Percentiles rank a stretch among this genome's conserved stretches.
Evolutionary conservation across 2,888 invertebrate species (phyloP).

Genomic region (Ennomos quercinarius): DNA sequence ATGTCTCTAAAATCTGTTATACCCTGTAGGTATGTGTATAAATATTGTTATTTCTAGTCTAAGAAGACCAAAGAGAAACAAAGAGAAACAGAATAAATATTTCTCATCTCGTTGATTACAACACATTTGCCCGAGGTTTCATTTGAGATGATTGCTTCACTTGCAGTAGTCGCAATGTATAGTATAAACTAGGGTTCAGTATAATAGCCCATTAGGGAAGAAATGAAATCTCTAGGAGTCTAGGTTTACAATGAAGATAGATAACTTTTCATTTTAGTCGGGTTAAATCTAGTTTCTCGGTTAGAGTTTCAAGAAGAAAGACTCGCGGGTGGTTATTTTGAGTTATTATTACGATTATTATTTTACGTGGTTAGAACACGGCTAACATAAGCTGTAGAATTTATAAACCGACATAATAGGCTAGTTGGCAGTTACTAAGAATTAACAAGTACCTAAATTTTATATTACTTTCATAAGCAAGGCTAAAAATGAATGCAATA

Average conservation of each 20-base stretch:
- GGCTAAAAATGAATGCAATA: too few relatives aligned
- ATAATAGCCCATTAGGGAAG: too few relatives aligned
- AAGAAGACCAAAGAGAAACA: slow-evolving; percentile 22
- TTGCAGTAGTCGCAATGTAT: slow-evolving; percentile 24
- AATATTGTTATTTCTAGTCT: too few relatives aligned
- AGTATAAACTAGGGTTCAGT: slow-evolving; percentile 10
- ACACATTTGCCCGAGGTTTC: slow-evolving; percentile 33
- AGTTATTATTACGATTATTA: slow-evolving; percentile 15
- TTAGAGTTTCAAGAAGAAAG: slow-evolving; percentile 12
- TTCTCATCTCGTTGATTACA: slow-evolving; percentile 34
- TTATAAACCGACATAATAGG: too few relatives aligned
- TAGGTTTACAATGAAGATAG: not conserved
- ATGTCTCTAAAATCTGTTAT: too few relatives aligned
- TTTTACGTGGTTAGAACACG: slow-evolving; percentile 11
- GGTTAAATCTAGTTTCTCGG: slow-evolving; percentile 9
- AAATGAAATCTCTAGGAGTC: not conserved
- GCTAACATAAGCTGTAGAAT: too few relatives aligned
- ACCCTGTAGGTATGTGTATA: too few relatives aligned
- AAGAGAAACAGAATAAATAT: slow-evolving; percentile 14
- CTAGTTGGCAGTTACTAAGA: too few relatives aligned
- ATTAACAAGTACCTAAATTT: too few relatives aligned
- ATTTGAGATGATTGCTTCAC: slow-evolving; percentile 32
- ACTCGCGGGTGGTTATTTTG: slow-evolving; percentile 17
- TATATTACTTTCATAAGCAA: too few relatives aligned
- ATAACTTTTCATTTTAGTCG: slow-evolving; percentile 12